A percentile compares a stretch with the other conserved stretches of the same genome.
Conservation (phyloP, 2,888 invertebrate species). For the Salticus scenicus region DNA sequence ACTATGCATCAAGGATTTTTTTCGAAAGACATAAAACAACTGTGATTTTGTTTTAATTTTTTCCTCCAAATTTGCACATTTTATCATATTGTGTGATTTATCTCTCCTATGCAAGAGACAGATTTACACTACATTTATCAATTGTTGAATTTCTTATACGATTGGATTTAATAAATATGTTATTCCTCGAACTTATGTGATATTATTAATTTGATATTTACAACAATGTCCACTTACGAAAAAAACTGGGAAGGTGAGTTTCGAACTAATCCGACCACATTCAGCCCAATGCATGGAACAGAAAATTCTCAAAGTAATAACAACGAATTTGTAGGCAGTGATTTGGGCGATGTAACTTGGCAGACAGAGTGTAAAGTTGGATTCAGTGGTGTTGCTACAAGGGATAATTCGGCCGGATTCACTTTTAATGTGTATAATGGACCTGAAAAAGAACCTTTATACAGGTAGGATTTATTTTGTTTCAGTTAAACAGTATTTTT, state of each 20-base stretch:
- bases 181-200: no score
- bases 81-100: neutral
- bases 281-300: slow-evolving; percentile 49
- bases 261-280: slow-evolving; percentile 37
- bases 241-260: slow-evolving; percentile 53
- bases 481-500: no score
- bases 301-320: slow-evolving; percentile 34
- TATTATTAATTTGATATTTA: neutral
- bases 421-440: slow-evolving; percentile 55
- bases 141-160: neutral
- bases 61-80: no score
- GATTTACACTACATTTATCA: neutral
- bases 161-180: neutral
- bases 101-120: neutral
- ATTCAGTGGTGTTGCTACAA: slow-evolving; percentile 29
- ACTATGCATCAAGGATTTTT: neutral
- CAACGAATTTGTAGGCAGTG: slow-evolving; percentile 18
- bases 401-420: slow-evolving; percentile 40
- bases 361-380: slow-evolving; percentile 62
- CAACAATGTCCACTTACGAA: slow-evolving; percentile 55
- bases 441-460: slow-evolving; percentile 42
- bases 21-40: no score
- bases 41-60: no score
- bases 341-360: slow-evolving; percentile 62
- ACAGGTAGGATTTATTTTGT: slow-evolving; percentile 30